Evolutionary conservation across 2,113 vertebrate genomes (phyloP), one percentile per base, ranked within the genome.

Genomic region (Gasterosteus aculeatus): DNA sequence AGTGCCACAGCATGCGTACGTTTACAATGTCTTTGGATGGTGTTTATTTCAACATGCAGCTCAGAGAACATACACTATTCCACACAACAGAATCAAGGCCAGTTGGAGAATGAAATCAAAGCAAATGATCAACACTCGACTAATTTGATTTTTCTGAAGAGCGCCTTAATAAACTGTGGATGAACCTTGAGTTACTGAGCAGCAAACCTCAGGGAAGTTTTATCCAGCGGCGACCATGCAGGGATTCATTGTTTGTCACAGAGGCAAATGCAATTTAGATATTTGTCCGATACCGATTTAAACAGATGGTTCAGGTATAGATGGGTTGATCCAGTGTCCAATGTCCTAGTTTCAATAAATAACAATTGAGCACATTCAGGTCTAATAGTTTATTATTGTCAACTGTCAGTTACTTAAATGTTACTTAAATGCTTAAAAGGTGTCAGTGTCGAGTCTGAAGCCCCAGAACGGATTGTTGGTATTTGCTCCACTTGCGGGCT

Each of bases 131-230:
- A 39, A 39, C 51, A 31, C 3, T 56, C 3, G 18, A 47, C 51
- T 6, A 6, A 58, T 16, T 16, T 39, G 16, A 44, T 60, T 75
- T 68, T 68, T 49, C 64, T 60, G 10, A 76, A 67, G 63, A 54
- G n/a, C 41, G 51, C 31, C n/a, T 58, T 57, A 49, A 5, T 42
- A 22, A 8, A 22, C 18, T 16, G 49, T 5, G 35, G 66, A 54
- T 62, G 26, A 62, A 62, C 44, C n/a, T 59, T 39, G 12, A 61
- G 64, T 53, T 42, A 22, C 16, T 33, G 22, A 69, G 12, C 44
- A 35, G 42, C 5, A 53, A 68, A 16, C 56, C 44, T 51, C 64
- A 9, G n/a, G 1, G 26, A 41, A 16, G 64, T 15, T 60, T 53
- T 44, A 51, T 67, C 49, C 29, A 8, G 29, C 15, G 19, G 33